Conservation (phyloP, 2,888 invertebrate species). For the Ypsolopha sequella region DNA sequence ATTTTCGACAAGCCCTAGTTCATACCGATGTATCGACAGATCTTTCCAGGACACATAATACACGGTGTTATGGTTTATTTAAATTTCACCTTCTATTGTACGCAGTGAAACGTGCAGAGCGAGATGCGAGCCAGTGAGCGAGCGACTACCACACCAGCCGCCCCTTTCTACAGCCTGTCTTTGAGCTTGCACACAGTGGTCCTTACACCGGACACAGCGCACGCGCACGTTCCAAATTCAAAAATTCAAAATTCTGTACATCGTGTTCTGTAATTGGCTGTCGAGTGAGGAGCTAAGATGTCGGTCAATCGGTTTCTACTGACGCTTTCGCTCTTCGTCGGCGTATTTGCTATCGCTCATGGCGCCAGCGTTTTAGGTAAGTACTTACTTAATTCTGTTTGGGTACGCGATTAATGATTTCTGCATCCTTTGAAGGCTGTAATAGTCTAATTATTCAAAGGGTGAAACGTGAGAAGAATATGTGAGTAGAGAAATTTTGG, state of each 20-base stretch:
- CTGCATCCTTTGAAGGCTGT: not conserved
- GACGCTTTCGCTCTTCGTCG: conserved; percentile 38
- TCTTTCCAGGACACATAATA: not conserved
- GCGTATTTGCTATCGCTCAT: conserved; percentile 32
- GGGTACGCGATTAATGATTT: conserved; percentile 26
- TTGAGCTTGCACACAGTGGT: conserved; percentile 3
- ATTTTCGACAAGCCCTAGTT: too few species aligned
- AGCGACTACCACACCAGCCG: conserved; percentile 35
- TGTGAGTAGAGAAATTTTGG: too few species aligned
- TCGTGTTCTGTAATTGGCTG: not conserved
- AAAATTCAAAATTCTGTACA: conserved; percentile 26
- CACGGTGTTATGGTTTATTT: conserved; percentile 58
- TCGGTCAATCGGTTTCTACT: conserved; percentile 33
- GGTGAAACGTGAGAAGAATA: too few species aligned
- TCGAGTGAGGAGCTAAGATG: conserved; percentile 25
- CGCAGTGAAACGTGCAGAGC: conserved; percentile 55
- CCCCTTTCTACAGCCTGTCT: conserved; percentile 28
- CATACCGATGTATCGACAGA: too few species aligned
- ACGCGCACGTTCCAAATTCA: conserved; percentile 19
- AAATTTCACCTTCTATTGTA: conserved; percentile 70
- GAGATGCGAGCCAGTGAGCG: conserved; percentile 52
- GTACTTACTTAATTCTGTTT: conserved; percentile 21
- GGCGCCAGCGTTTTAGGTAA: conserved; percentile 60
- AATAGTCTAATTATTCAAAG: not conserved
- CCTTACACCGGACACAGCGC: conserved; percentile 1